Evolutionary conservation across 2,797 vertebrate species (phyloP).

Genomic region (Micrastur ruficollis): DNA sequence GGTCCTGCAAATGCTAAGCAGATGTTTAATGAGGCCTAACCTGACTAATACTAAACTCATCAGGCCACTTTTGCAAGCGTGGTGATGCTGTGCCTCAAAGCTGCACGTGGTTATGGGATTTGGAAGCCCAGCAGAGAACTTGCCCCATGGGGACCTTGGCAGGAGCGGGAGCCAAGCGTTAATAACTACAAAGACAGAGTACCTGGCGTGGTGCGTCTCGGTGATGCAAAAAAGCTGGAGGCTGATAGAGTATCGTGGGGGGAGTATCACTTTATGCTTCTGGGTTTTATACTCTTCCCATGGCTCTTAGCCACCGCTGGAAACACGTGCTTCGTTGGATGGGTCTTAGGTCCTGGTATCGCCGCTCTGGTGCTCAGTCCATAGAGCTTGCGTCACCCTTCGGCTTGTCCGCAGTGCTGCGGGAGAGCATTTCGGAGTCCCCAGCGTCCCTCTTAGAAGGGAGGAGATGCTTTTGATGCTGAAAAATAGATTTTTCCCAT

Average conservation of each 20-base stretch:
- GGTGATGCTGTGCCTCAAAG: background rate
- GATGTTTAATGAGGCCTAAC: conserved; percentile 33
- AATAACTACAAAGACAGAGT: background rate
- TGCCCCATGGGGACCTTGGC: background rate
- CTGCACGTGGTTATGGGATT: background rate
- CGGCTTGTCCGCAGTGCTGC: background rate
- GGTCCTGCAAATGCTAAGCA: background rate
- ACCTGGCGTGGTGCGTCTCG: background rate
- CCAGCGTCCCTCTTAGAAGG: background rate
- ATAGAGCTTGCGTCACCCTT: background rate
- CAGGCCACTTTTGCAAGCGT: background rate
- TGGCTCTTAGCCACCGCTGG: background rate
- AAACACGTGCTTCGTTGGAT: background rate
- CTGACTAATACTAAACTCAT: background rate
- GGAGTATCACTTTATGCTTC: background rate
- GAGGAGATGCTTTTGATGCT: background rate
- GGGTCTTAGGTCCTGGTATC: background rate
- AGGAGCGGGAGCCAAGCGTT: background rate
- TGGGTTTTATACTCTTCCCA: background rate
- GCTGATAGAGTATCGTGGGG: background rate
- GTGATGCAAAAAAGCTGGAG: conserved; percentile 30
- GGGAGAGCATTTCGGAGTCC: background rate
- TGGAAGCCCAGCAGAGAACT: conserved; percentile 21
- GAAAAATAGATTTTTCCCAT: background rate
- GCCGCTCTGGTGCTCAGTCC: background rate